A percentile compares a stretch with the other conserved stretches of the same genome.
phyloP scores from a whole-genome alignment of 2,888 invertebrate genomes.

The Pelosia muscerda region DNA sequence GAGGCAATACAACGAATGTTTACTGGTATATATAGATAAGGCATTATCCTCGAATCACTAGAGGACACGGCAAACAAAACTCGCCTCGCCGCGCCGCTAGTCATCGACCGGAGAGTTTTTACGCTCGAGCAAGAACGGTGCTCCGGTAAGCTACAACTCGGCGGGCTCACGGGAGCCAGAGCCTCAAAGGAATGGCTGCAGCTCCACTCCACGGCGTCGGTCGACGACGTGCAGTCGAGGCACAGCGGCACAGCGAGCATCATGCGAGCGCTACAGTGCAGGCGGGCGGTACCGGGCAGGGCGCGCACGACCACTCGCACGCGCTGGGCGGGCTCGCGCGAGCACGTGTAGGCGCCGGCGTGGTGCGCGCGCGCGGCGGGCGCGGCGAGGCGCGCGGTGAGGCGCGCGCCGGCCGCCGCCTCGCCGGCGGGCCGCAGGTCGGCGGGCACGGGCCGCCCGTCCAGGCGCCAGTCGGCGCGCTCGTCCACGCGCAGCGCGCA shows the following conservation, averaged over 20 bases:
- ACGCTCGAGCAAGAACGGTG: too few relatives aligned
- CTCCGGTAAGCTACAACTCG: neutral
- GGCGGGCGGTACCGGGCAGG: conserved; percentile 39
- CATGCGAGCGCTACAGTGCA: conserved; percentile 31
- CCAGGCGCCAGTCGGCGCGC: conserved; percentile 64
- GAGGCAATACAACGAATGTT: conserved; percentile 7
- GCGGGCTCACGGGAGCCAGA: neutral
- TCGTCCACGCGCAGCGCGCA: conserved; percentile 72
- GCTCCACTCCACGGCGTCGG: neutral
- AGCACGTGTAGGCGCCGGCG: conserved; percentile 73
- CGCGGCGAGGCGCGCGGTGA: conserved; percentile 64
- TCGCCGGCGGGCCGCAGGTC: conserved; percentile 66
- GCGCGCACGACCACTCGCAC: conserved; percentile 63
- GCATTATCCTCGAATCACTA: conserved; percentile 7
- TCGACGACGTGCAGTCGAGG: neutral
- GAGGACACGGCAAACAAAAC: neutral
- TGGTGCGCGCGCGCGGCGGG: conserved; percentile 61
- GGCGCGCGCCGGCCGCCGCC: conserved; percentile 56
- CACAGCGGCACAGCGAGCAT: conserved; percentile 17
- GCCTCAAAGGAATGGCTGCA: neutral
- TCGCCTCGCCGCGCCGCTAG: conserved; percentile 8
- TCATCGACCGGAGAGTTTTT: too few relatives aligned
- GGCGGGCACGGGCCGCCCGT: conserved; percentile 63
- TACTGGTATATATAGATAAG: conserved; percentile 1
- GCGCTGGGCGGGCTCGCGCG: conserved; percentile 58